Base-by-base conservation (phyloP, 1,140 invertebrate species). In the Melitaea cinxia region DNA sequence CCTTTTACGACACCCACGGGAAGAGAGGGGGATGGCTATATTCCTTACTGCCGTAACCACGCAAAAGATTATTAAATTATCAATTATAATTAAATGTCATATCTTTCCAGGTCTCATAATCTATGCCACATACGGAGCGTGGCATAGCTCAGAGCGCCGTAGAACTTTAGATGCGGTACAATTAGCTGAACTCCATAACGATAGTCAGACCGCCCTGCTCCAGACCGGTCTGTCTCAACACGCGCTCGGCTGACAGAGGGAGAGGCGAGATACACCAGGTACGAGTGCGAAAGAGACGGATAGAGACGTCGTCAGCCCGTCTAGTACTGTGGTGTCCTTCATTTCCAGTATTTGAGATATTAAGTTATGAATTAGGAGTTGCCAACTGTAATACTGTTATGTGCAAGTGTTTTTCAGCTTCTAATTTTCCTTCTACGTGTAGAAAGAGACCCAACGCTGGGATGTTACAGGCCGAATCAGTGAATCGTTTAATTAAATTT, bases 91-190 rank as follows among this genome's bases (percentile, higher is more conserved):
- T n/a, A n/a, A n/a, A n/a, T n/a, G n/a, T n/a, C n/a, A n/a, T 56
- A 9, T 4, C 33, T 47, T 53, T 75, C 58, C 73, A 93, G 92
- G 93, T 72, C 79, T 94, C 28, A 50, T 93, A 1, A 94, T 94
- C 57, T 94, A 93, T 75, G 78, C 92, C 7, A 83, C 88, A 2
- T 94, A 94, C 76, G 92, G 93, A 49, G 85, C 92, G 14, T 93
- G 93, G 83, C 90, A 94, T 76, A 94, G 93, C 61, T 86, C 82
- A 7, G 92, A 92, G 66, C 80, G 92, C n/a, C 77, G 85, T 2
- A 80, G 85, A 28, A 74, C 58, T 28, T 14, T 58, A n/a, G 83
- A 82, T 39, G 30, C 54, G 0, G 71, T 81, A 10, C 78, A 72
- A 23, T 45, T 85, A 62, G 76, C 82, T 0, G 83, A 81, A 17